phyloP scores from a whole-genome alignment of 2,797 vertebrate species.

The Peromyscus melanophrys region DNA sequence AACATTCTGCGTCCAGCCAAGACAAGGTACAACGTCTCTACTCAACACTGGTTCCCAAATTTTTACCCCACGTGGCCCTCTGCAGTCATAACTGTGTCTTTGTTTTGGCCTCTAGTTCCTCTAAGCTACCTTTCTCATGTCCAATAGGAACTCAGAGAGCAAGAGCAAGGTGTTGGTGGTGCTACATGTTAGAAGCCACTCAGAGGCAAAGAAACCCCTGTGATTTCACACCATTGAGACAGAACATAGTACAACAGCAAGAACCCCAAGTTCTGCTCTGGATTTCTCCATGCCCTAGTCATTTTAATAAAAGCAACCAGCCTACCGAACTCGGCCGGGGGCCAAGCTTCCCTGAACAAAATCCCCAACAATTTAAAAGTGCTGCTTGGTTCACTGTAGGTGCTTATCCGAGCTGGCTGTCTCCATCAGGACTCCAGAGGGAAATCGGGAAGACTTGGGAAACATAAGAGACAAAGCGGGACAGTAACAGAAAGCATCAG shows the following conservation, averaged over 20 bases:
- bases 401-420: background rate
- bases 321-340: background rate
- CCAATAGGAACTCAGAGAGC: background rate
- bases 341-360: background rate
- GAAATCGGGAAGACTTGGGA: background rate
- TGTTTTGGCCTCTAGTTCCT: background rate
- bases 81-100: background rate
- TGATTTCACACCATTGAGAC: background rate
- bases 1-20: background rate
- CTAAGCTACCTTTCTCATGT: conserved; percentile 7
- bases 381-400: background rate
- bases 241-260: background rate
- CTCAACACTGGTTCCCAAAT: background rate
- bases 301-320: background rate
- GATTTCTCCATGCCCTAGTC: accelerated
- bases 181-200: background rate
- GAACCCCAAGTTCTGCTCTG: too few relatives aligned
- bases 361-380: background rate
- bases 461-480: conserved; percentile 30
- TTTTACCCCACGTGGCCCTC: background rate
- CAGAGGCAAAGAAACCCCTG: background rate
- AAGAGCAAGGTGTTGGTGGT: background rate
- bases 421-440: background rate
- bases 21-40: background rate
- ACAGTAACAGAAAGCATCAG: conserved; percentile 58